These are phyloP conservation scores for Drosophila falleni DNA, from an alignment of 2,888 invertebrate species.

Conservation along the genomic window DNA sequence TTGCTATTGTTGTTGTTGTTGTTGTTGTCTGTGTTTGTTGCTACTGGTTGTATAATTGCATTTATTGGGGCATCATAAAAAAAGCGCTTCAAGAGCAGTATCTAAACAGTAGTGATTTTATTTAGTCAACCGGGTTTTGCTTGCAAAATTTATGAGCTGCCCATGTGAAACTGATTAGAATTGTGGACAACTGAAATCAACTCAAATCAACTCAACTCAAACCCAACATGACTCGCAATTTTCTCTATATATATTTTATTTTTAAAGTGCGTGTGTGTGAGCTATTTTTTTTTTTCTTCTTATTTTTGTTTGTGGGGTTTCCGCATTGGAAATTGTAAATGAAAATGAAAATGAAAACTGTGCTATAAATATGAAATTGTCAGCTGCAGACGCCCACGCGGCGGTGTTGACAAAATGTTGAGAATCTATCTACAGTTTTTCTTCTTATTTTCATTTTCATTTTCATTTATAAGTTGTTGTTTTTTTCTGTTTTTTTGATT, in stretches of 20 bases:
- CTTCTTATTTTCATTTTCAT: slow-evolving; percentile 38
- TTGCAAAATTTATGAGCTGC: slow-evolving; percentile 73
- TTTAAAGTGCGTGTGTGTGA: slow-evolving; percentile 39
- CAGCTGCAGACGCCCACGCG: slow-evolving; percentile 80
- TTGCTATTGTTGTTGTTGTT: not conserved
- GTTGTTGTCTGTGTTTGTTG: not conserved
- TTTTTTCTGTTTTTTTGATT: slow-evolving; percentile 34
- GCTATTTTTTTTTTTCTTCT: slow-evolving; percentile 6
- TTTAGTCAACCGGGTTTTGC: slow-evolving; percentile 56
- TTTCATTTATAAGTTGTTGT: slow-evolving; percentile 35
- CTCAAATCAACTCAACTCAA: not conserved
- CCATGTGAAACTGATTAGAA: slow-evolving; percentile 78
- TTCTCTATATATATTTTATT: slow-evolving; percentile 30
- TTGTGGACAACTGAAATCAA: slow-evolving; percentile 8
- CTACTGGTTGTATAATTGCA: slow-evolving; percentile 77
- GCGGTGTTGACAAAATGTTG: slow-evolving; percentile 62
- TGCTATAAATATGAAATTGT: slow-evolving; percentile 76
- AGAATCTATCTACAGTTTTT: slow-evolving; percentile 29
- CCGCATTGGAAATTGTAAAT: slow-evolving; percentile 48
- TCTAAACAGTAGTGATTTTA: slow-evolving; percentile 82
- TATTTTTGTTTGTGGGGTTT: slow-evolving; percentile 38
- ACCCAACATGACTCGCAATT: slow-evolving; percentile 49
- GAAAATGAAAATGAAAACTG: slow-evolving; percentile 39
- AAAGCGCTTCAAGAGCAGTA: slow-evolving; percentile 76
- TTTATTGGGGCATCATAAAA: slow-evolving; percentile 78